Evolutionary conservation across 2,797 vertebrate species (phyloP).

Genomic region (Pogoniulus pusillus): DNA sequence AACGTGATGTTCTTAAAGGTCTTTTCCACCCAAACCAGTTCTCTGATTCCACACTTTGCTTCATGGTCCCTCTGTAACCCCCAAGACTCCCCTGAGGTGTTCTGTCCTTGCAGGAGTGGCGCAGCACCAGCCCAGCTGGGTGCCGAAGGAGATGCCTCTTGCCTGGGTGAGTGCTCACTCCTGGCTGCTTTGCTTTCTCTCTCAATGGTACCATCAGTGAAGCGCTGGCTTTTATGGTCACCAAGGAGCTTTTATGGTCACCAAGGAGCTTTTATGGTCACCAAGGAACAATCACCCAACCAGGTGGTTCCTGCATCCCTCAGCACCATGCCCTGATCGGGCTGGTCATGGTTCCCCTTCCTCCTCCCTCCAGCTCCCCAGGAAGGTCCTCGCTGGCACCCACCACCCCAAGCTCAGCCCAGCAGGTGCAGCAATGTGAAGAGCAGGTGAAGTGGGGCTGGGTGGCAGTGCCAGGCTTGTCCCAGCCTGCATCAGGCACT

Average conservation of each 20-base stretch:
- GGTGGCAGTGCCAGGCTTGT: neutral
- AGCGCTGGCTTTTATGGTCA: neutral
- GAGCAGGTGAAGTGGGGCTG: neutral
- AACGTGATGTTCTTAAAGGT: neutral
- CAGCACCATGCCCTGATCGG: rapidly evolving
- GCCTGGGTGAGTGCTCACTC: conserved; percentile 67
- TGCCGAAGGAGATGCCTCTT: conserved; percentile 48
- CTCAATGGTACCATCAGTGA: rapidly evolving
- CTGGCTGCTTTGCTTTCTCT: neutral
- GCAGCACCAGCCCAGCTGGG: neutral
- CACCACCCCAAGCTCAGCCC: neutral
- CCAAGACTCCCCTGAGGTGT: neutral
- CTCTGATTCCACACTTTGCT: neutral
- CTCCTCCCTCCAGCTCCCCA: neutral
- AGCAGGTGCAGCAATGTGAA: no score
- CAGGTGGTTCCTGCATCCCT: rapidly evolving
- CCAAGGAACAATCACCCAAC: rapidly evolving
- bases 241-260: no score
- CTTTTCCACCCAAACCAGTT: neutral
- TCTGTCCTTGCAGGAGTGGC: conserved; percentile 60
- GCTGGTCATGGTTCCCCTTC: neutral
- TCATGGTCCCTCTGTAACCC: rapidly evolving
- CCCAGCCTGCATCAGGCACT: rapidly evolving
- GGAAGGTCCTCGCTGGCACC: neutral
- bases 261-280: neutral